Percentiles rank a stretch among this genome's conserved stretches.
Evolutionary conservation across 1,140 invertebrate species (phyloP).

Genomic region (Papilio helenus): DNA sequence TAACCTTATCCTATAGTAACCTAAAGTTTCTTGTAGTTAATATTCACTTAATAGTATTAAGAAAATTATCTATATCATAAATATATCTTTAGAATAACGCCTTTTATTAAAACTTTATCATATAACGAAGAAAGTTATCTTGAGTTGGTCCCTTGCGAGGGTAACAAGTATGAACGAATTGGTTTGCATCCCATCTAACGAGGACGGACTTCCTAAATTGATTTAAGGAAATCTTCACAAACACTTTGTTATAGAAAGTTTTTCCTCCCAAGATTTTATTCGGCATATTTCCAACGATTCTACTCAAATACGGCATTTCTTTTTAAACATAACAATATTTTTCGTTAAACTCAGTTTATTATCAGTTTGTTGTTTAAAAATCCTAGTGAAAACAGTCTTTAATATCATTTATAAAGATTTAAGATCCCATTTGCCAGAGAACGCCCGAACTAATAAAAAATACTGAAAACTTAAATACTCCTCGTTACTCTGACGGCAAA

Average conservation of each 20-base stretch:
- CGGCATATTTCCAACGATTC: background rate
- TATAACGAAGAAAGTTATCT: constrained; percentile 8
- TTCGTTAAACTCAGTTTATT: too few species aligned
- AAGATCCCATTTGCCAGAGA: background rate
- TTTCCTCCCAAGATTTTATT: background rate
- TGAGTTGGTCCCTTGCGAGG: constrained; percentile 10
- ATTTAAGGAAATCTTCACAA: constrained; percentile 21
- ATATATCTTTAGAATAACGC: background rate
- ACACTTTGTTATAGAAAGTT: background rate
- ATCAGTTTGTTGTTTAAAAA: too few species aligned
- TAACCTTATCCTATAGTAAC: too few species aligned
- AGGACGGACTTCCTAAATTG: constrained; percentile 20
- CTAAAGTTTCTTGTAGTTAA: too few species aligned
- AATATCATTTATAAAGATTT: background rate
- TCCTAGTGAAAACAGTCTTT: too few species aligned
- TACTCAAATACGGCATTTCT: background rate
- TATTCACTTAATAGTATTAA: too few species aligned
- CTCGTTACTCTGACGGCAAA: background rate
- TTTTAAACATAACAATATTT: background rate
- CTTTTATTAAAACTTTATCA: background rate
- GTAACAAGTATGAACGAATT: constrained; percentile 7
- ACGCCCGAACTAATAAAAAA: background rate
- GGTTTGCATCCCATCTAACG: constrained; percentile 19
- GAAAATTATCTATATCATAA: background rate
- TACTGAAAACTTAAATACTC: background rate